These are phyloP conservation scores for Campylorhamphus procurvoides DNA, from an alignment of 2,113 vertebrate genomes.

Conservation along the genomic window DNA sequence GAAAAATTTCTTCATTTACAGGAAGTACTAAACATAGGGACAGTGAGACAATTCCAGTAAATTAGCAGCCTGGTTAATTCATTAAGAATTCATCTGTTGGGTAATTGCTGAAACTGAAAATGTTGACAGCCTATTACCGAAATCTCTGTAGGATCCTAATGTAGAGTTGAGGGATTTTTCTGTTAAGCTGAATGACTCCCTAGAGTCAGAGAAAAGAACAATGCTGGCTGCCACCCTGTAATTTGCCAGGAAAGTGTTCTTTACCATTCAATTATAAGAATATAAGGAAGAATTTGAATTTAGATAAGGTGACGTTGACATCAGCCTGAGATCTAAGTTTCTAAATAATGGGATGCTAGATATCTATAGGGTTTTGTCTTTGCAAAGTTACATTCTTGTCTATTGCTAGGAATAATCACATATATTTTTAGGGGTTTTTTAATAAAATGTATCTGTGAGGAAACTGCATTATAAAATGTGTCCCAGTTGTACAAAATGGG, in stretches of 20 bases:
- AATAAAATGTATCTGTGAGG: background rate
- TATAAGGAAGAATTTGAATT: background rate
- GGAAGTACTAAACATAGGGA: background rate
- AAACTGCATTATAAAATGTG: background rate
- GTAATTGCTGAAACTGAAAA: slow-evolving; percentile 40
- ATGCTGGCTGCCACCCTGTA: background rate
- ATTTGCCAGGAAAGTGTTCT: background rate
- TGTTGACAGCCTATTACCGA: slow-evolving; percentile 32
- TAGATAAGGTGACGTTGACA: background rate
- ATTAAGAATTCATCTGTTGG: slow-evolving; percentile 24
- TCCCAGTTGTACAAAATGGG: background rate
- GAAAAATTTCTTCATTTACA: background rate
- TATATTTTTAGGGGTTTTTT: background rate
- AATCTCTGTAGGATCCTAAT: slow-evolving; percentile 16
- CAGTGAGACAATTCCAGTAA: slow-evolving; percentile 12
- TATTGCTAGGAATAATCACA: background rate
- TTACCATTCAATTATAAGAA: background rate
- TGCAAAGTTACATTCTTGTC: background rate
- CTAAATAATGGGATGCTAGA: background rate
- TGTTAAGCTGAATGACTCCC: background rate
- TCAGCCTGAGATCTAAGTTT: background rate
- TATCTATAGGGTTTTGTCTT: background rate
- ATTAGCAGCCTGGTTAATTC: slow-evolving; percentile 46
- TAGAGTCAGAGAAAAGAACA: background rate
- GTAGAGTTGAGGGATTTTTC: slow-evolving; percentile 25